These are phyloP conservation scores for Pseudomyrmex pallidus DNA, from an alignment of 1,140 invertebrate species.

Conservation along the genomic window DNA sequence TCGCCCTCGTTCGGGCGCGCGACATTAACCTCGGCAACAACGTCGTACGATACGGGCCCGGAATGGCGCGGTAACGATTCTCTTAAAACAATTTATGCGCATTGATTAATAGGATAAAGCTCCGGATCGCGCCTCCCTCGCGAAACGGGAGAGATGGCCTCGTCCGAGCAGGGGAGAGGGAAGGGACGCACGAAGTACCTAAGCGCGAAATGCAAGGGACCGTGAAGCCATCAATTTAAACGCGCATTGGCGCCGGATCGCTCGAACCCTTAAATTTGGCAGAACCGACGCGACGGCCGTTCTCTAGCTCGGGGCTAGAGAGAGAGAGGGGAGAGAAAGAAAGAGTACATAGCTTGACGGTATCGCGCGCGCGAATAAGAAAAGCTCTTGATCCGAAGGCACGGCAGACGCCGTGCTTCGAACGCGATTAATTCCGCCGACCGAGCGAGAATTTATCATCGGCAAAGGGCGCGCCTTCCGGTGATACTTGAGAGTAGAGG, in stretches of 20 bases:
- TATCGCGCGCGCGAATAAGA: slow-evolving; percentile 57
- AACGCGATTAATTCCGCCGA: slow-evolving; percentile 64
- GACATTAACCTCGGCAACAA: slow-evolving; percentile 71
- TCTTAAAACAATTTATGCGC: slow-evolving; percentile 76
- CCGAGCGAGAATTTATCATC: slow-evolving; percentile 63
- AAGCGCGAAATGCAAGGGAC: slow-evolving; percentile 73
- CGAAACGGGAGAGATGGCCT: slow-evolving; percentile 22
- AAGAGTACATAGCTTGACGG: background rate
- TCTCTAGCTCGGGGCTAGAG: slow-evolving; percentile 17
- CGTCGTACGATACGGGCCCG: slow-evolving; percentile 58
- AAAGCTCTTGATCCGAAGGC: slow-evolving; percentile 65
- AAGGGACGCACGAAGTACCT: slow-evolving; percentile 59
- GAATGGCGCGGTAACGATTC: slow-evolving; percentile 74
- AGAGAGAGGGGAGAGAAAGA: no score
- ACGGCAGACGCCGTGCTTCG: slow-evolving; percentile 32
- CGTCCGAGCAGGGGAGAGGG: slow-evolving; percentile 26
- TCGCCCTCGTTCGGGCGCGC: slow-evolving; percentile 49
- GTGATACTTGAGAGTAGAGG: slow-evolving; percentile 8
- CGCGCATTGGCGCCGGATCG: slow-evolving; percentile 69
- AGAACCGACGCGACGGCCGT: slow-evolving; percentile 44
- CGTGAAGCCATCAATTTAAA: slow-evolving; percentile 76
- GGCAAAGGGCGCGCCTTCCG: slow-evolving; percentile 1
- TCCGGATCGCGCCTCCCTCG: slow-evolving; percentile 61
- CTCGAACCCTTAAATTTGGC: slow-evolving; percentile 68
- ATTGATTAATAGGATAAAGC: slow-evolving; percentile 76